Evolutionary conservation across 2,113 vertebrate genomes (phyloP), one percentile per base, ranked within the genome.

Genomic region (Lontra canadensis): DNA sequence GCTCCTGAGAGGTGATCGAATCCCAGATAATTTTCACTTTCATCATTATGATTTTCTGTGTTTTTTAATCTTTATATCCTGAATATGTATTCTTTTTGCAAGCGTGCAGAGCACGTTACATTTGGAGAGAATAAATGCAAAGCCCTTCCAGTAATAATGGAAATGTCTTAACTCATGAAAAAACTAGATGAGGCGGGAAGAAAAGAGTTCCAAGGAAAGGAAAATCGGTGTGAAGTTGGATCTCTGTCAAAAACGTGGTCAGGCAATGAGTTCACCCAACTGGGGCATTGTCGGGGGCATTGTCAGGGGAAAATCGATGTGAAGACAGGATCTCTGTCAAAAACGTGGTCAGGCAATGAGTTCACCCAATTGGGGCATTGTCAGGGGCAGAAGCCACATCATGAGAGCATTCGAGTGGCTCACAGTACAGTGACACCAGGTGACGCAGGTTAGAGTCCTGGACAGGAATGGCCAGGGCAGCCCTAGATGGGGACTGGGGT

Each of bases 61-160:
- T 65, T 94, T 94, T 88, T 88, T 95, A 93, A 49, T 83, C 47
- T 92, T 93, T 87, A 67, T 93, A 63, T 95, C 92, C 93, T 97
- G 88, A 94, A 88, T 83, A 93, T 96, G 52, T 86, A 89, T 93
- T 88, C 71, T 52, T 82, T 97, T 93, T 93, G 92, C 90, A 82
- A 80, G 88, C 73, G 87, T 69, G 18, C 39, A 83, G 97, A 94
- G 39, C 7, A 73, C 39, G 29, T 71, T 87, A 71, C 69, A 94
- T 95, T 94, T 95, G 94, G 20, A 90, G 81, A 92, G 67, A 95
- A 82, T 86, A 93, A 78, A 88, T n/a, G 23, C 59, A 93, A 73
- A 91, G 55, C 23, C 21, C 15, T 90, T 79, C 79, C 61, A 95
- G 67, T 91, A 44, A 47, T 76, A 96, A 91, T 55, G 42, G 20